Evolutionary conservation across 1,140 invertebrate species (phyloP).

Genomic region (Lycorma delicatula): DNA sequence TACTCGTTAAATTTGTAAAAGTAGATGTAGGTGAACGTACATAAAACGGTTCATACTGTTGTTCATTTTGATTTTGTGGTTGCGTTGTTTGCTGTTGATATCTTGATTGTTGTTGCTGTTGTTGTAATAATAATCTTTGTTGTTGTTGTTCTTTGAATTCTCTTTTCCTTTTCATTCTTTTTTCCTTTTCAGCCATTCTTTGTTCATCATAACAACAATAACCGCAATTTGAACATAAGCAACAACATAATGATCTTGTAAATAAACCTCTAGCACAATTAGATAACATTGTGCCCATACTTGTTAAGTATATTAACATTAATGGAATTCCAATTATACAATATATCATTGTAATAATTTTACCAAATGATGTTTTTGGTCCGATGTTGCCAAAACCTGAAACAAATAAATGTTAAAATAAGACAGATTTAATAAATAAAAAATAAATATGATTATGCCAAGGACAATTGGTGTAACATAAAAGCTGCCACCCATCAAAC

Average conservation of each 20-base stretch:
- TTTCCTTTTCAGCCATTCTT: slow-evolving; percentile 65
- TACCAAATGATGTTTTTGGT: slow-evolving; percentile 63
- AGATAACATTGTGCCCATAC: slow-evolving; percentile 71
- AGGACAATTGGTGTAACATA: too few relatives aligned
- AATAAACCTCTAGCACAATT: slow-evolving; percentile 80
- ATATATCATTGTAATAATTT: slow-evolving; percentile 80
- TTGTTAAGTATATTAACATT: slow-evolving; percentile 79
- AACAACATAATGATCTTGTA: slow-evolving; percentile 70
- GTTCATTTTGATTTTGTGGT: slow-evolving; percentile 50
- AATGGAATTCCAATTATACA: slow-evolving; percentile 84
- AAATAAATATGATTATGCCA: too few relatives aligned
- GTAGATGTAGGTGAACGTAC: slow-evolving; percentile 20
- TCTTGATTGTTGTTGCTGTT: slow-evolving; percentile 19
- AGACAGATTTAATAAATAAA: not conserved
- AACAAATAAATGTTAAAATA: slow-evolving; percentile 1
- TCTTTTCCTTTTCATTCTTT: slow-evolving; percentile 62
- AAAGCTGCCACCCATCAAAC: too few relatives aligned
- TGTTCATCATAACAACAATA: slow-evolving; percentile 78
- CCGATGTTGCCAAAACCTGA: slow-evolving; percentile 84
- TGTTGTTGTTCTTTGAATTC: slow-evolving; percentile 61
- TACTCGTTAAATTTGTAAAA: slow-evolving; percentile 17
- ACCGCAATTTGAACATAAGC: slow-evolving; percentile 72
- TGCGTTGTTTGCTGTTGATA: slow-evolving; percentile 17
- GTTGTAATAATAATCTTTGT: slow-evolving; percentile 49
- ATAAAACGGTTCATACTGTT: slow-evolving; percentile 54